Percentiles rank a stretch among this genome's conserved stretches.
Conservation (phyloP, 2,888 invertebrate species). For the Pegoplata infirma region DNA sequence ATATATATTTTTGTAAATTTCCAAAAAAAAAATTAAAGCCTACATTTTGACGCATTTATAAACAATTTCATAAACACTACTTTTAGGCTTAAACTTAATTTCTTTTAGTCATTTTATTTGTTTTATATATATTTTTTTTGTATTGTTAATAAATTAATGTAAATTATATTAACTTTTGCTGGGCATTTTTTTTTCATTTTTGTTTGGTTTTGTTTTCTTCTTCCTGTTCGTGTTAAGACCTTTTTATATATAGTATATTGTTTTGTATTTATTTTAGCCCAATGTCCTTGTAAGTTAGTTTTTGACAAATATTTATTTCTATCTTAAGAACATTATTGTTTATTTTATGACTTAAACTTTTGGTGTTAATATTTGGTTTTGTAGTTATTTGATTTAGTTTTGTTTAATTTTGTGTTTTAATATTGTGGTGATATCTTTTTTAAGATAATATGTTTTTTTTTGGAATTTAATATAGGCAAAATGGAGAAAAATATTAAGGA, state of each 20-base stretch:
- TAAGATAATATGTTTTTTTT: not conserved
- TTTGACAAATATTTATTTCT: slow-evolving; percentile 57
- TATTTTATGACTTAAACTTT: slow-evolving; percentile 49
- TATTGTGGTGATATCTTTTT: not conserved
- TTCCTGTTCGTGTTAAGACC: slow-evolving; percentile 19
- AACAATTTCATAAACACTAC: slow-evolving; percentile 17
- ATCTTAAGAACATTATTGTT: slow-evolving; percentile 45
- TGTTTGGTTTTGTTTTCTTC: not conserved
- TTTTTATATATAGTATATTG: not conserved
- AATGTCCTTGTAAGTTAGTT: slow-evolving; percentile 36
- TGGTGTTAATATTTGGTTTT: slow-evolving; percentile 35
- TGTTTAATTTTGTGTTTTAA: not conserved
- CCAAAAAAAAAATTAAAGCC: not conserved
- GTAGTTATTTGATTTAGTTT: slow-evolving; percentile 21
- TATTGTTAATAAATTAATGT: slow-evolving; percentile 46
- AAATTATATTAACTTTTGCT: slow-evolving; percentile 48
- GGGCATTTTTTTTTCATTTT: not conserved
- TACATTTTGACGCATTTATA: not conserved
- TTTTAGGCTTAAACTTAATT: not conserved
- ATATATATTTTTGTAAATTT: no score
- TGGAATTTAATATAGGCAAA: not conserved
- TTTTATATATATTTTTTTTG: no score
- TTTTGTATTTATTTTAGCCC: not conserved
- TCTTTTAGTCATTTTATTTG: not conserved
- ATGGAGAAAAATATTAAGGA: no score